These are phyloP conservation scores for Morinoia aosen DNA, from an alignment of 2,888 invertebrate species.

Conservation along the genomic window DNA sequence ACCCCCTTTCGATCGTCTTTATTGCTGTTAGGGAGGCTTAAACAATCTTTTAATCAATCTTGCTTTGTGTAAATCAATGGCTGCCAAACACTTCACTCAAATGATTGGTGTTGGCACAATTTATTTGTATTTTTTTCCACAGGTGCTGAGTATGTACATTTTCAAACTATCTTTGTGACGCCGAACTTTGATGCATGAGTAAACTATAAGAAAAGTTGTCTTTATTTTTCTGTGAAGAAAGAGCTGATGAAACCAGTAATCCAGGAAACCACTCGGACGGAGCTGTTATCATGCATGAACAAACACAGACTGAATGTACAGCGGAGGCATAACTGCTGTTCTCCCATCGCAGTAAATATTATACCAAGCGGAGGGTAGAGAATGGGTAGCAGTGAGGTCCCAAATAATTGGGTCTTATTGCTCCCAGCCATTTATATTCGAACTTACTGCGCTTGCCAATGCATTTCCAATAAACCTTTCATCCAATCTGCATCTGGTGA, in stretches of 20 bases:
- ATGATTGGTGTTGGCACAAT: too few relatives aligned
- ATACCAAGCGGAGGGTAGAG: neutral
- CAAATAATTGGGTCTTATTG: neutral
- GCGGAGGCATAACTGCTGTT: neutral
- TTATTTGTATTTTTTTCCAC: too few relatives aligned
- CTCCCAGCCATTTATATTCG: neutral
- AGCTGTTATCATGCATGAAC: neutral
- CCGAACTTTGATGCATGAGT: neutral
- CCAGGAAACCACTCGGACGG: neutral
- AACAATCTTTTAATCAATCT: too few relatives aligned
- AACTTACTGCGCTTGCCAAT: neutral
- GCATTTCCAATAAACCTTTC: neutral
- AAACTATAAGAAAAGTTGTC: neutral
- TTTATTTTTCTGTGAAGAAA: neutral
- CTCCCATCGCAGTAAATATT: neutral
- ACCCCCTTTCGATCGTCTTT: too few relatives aligned
- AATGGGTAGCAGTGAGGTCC: neutral
- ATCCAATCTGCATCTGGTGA: neutral
- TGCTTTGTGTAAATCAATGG: too few relatives aligned
- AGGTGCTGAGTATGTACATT: too few relatives aligned
- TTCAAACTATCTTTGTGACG: neutral
- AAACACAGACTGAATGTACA: neutral
- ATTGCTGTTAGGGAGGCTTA: too few relatives aligned
- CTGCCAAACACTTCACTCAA: too few relatives aligned
- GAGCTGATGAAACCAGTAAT: neutral